These are phyloP conservation scores for Jordanella pulchra DNA, from an alignment of 2,797 vertebrate genomes.

Conservation along the genomic window DNA sequence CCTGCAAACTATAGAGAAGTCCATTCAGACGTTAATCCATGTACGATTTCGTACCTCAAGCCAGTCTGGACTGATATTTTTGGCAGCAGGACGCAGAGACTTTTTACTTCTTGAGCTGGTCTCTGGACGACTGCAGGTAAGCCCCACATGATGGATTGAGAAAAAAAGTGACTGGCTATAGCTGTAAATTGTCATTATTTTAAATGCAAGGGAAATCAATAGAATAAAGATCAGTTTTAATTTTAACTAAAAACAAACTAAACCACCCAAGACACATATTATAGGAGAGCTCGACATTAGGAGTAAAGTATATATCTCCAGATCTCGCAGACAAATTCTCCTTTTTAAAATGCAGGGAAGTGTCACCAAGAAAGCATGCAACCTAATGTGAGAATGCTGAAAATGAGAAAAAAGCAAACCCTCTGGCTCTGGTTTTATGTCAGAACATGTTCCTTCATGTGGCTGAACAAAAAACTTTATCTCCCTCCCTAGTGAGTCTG, in stretches of 20 bases:
- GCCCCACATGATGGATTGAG: background rate
- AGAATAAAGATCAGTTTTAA: background rate
- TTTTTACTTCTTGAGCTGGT: conserved; percentile 85
- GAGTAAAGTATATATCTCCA: background rate
- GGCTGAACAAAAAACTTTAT: conserved; percentile 17
- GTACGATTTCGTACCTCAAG: conserved; percentile 86
- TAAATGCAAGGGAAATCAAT: background rate
- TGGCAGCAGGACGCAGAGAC: conserved; percentile 83
- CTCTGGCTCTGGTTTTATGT: conserved; percentile 50
- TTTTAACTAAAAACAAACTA: conserved; percentile 10
- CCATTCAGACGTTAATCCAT: conserved; percentile 78
- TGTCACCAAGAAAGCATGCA: conserved; percentile 36
- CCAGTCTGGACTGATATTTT: conserved; percentile 84
- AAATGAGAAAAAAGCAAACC: conserved; percentile 35
- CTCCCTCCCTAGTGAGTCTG: background rate
- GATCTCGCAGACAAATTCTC: conserved; percentile 27
- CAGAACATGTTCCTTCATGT: conserved; percentile 69
- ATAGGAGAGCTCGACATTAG: background rate
- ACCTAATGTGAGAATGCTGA: conserved; percentile 59
- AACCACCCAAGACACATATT: background rate
- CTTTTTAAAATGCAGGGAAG: conserved; percentile 51
- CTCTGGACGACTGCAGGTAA: conserved; percentile 83
- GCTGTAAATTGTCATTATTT: conserved; percentile 4
- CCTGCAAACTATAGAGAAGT: conserved; percentile 78
- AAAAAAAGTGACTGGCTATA: background rate